Base-by-base conservation (phyloP, 2,888 invertebrate species). In the Chironomus tentans region DNA sequence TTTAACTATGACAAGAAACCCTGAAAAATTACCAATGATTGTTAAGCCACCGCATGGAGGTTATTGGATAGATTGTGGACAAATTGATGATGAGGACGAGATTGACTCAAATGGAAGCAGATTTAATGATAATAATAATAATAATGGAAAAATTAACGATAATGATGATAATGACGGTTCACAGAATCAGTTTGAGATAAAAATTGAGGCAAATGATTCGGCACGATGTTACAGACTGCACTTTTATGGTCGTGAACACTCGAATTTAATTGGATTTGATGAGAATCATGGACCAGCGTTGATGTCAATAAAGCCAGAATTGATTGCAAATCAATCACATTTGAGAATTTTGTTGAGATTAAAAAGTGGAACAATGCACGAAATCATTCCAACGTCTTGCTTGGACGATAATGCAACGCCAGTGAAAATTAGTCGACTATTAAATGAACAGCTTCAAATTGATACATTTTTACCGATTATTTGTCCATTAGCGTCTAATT, bases 221-320 rank as follows among this genome's bases (percentile, higher is more conserved):
- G 96, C 96, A 79, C 94, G 94, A 83, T 94, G 93, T 82, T 98
- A 97, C 86, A 88, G 97, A 80, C 88, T 94, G 81, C 94, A 93
- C 86, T 98, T 97, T 86, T 89, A 94, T 78, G 95, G 94, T 80
- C 90, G 93, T 87, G 98, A 98, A 84, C 98, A 98, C 86, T 93
- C 95, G 80, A 97, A 97, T 84, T 89, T 97, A 83, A 92, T 95
- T 78, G 96, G 95, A 69, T 87, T 88, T 79, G 98, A 98, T 82
- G 92, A 95, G 77, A 88, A 87, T 79, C 86, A 94, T 77, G 97
- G 97, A 0, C 97, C 98, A 3, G 91, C 98, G 78, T 89, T 98
- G 80, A 89, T 98, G 83, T 97, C 97, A 76, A 89, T 97, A 79
- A 96, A 97, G 85, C 91, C 91, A 77, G 98, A 98, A 84, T 92